phyloP scores from a whole-genome alignment of 2,888 invertebrate species.

The Acleris literana region DNA sequence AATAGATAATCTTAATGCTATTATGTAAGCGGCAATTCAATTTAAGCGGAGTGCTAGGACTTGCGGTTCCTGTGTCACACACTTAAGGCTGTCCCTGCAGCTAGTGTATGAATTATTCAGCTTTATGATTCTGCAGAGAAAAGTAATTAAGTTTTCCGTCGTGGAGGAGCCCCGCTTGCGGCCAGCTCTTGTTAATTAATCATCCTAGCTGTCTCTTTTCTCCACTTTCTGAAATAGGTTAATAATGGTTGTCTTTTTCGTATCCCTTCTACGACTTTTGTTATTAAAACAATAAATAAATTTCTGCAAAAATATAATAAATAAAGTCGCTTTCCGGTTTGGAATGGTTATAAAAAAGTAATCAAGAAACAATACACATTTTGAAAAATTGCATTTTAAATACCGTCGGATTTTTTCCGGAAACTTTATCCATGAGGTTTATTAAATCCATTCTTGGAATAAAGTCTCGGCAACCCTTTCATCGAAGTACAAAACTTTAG shows the following conservation, averaged over 20 bases:
- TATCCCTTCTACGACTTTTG: constrained; percentile 61
- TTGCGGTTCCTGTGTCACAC: constrained; percentile 44
- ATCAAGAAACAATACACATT: too few species aligned
- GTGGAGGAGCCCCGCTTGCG: constrained; percentile 61
- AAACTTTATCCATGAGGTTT: too few species aligned
- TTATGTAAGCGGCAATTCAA: constrained; percentile 57
- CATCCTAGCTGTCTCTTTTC: constrained; percentile 67
- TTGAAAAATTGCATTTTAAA: too few species aligned
- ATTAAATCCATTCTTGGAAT: background rate
- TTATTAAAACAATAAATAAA: constrained; percentile 70
- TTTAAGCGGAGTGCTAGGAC: constrained; percentile 51
- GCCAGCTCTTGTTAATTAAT: constrained; percentile 73
- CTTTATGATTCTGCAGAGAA: constrained; percentile 72
- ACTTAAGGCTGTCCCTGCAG: constrained; percentile 54
- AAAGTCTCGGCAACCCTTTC: constrained; percentile 1
- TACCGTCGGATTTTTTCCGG: too few species aligned
- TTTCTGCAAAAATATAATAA: constrained; percentile 36
- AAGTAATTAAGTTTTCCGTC: constrained; percentile 77
- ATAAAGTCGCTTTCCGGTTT: background rate
- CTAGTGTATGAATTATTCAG: constrained; percentile 69
- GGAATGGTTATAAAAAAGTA: too few species aligned
- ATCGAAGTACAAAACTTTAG: constrained; percentile 3
- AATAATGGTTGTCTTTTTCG: constrained; percentile 70
- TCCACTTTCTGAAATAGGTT: constrained; percentile 69
- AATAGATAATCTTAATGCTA: constrained; percentile 15